These are phyloP conservation scores for Hapalemur alaotrensis DNA, from an alignment of 2,797 vertebrate species.

Conservation along the genomic window DNA sequence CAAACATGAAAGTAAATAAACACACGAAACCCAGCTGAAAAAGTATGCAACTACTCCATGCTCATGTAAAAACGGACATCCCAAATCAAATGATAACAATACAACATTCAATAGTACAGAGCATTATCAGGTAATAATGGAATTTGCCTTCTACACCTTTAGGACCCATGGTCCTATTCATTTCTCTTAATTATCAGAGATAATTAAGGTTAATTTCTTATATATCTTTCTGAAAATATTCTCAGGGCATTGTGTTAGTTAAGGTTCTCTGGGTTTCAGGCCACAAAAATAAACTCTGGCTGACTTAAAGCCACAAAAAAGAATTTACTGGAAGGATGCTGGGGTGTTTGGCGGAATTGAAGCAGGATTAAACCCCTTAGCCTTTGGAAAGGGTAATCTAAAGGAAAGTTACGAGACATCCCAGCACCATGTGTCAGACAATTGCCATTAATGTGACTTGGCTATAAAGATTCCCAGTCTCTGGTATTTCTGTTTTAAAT, in stretches of 20 bases:
- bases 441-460: neutral
- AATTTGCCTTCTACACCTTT: neutral
- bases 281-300: constrained; percentile 42
- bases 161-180: neutral
- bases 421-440: neutral
- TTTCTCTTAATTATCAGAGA: constrained; percentile 23
- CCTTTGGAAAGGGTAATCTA: constrained; percentile 39
- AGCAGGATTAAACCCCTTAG: neutral
- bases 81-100: neutral
- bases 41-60: neutral
- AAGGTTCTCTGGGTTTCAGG: constrained; percentile 53
- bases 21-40: neutral
- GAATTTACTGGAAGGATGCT: constrained; percentile 55
- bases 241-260: constrained; percentile 1
- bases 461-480: neutral
- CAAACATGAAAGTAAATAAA: neutral
- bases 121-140: neutral
- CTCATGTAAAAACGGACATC: neutral
- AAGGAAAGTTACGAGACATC: constrained; percentile 10
- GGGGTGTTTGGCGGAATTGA: constrained; percentile 23
- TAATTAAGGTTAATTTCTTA: constrained; percentile 47
- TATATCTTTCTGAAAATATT: constrained; percentile 43
- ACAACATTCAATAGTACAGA: neutral
- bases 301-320: constrained; percentile 50
- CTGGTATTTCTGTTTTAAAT: constrained; percentile 33